Base-by-base conservation (phyloP, 2,113 vertebrate genomes). In the Physeter macrocephalus region DNA sequence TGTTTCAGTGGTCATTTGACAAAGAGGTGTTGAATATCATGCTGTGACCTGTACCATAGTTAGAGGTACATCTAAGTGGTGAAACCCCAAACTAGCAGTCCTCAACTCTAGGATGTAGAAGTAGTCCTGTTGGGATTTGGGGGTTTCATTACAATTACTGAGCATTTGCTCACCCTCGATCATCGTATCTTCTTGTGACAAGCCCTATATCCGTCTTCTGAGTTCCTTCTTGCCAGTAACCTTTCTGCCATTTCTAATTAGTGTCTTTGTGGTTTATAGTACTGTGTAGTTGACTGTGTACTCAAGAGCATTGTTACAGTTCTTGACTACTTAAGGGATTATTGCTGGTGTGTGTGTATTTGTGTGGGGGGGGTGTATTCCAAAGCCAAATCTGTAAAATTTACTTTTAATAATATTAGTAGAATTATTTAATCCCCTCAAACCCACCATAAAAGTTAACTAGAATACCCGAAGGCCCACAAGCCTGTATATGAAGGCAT, bases 331-430 rank as follows among this genome's bases (percentile, higher is more conserved):
- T 87, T 88, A 59, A 57, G 36, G 74, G 81, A 91, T 81, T 81
- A 64, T 41, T 82, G 61, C 54, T 93, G 36, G 25, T 21, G 41
- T 18, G 27, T 27, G 20, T 64, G 12, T 41, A n/a, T 82, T 25
- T 23, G 12, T 83, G 12, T 29, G 9, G 61, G 13, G 61, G 66
- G 49, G 29, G 21, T 72, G 34, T 66, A 64, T 66, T 59, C 64
- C 67, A 84, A 90, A 94, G 67, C 49, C 49, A 84, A 90, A 87
- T 34, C 78, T 81, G 39, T 94, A 90, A 96, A 90, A 69, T 89
- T 69, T 85, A 93, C 88, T 85, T 94, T 39, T 88, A 85, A 10
- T 95, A 93, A 69, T 93, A 67, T 52, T 87, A 66, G 57, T 83
- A 64, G 64, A 81, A 82, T 96, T 66, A 57, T 72, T 71, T 78